Base-by-base conservation (phyloP, 92 coral and sea anemone species). In the Montipora capitata region DNA sequence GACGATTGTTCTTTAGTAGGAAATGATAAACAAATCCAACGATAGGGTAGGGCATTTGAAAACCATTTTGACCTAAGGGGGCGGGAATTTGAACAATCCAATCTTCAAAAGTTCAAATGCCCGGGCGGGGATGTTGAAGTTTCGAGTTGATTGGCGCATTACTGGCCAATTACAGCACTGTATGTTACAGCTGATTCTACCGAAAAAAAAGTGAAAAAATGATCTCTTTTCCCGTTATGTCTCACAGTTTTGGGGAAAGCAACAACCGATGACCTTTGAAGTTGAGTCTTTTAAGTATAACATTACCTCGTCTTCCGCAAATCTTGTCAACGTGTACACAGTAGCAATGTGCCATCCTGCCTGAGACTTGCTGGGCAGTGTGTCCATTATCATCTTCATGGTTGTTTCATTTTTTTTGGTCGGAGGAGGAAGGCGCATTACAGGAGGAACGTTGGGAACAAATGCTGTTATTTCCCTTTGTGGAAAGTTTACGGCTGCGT, bases 401-500 rank as follows among this genome's bases (percentile, higher is more conserved):
- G 77, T 80, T 12, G 94, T 80, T 84, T 96, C 77, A 51, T 86
- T 90, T 83, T 94, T 96, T 27, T 66, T 88, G 9, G 94, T 89
- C 8, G 99, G 99, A 12, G 99, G 97, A 12, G 97, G 97, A 38
- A 71, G 96, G 18, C 92, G 96, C 97, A 96, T 94, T 0, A 87
- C 89, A 15, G 97, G 92, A 2, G 99, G 99, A 3, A 94, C 88
- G 66, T 96, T 96, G 10, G 99, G 99, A 0, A 96, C 88, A 89
- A 92, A 96, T 27, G 90, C 88, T 38, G 92, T 89, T 68, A 84
- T 74, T 43, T 96, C 99, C 74, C 92, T 20, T 63, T 96, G 99
- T n/a, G 96, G 82, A 76, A 87, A 96, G 87, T 96, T 96, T 10
- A 96, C 98, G 27, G 98, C 98, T 12, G 98, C 97, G 70, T 94